Evolutionary conservation across 2,888 invertebrate species (phyloP).

Genomic region (Oeneis ivallda): DNA sequence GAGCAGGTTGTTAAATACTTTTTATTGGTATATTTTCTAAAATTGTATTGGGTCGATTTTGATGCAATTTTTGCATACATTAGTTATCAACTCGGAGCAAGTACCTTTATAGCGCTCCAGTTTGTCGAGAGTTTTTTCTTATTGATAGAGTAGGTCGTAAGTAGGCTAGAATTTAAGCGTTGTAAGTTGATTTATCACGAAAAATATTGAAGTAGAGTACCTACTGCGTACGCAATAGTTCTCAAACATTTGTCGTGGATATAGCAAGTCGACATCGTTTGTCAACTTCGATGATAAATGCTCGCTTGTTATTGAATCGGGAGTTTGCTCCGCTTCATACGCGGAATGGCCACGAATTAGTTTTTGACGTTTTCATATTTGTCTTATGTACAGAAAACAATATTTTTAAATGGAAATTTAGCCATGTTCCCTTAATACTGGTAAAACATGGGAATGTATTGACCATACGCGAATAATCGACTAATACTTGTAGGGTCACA

Average conservation of each 20-base stretch:
- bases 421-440: not conserved
- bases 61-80: too few relatives aligned
- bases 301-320: constrained; percentile 50
- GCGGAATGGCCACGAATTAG: constrained; percentile 38
- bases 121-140: too few relatives aligned
- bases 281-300: constrained; percentile 52
- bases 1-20: too few relatives aligned
- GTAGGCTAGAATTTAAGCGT: not conserved
- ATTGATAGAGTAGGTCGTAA: not conserved
- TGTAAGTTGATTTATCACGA: constrained; percentile 24
- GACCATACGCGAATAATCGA: too few relatives aligned
- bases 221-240: constrained; percentile 42
- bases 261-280: constrained; percentile 52
- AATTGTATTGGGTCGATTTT: too few relatives aligned
- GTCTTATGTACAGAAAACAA: constrained; percentile 15
- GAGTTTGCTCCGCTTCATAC: constrained; percentile 39
- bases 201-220: constrained; percentile 40
- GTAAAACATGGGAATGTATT: too few relatives aligned
- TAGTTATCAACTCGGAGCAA: too few relatives aligned
- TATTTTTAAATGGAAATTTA: not conserved
- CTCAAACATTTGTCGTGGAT: constrained; percentile 51
- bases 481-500: too few relatives aligned
- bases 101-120: too few relatives aligned
- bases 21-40: too few relatives aligned
- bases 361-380: constrained; percentile 39